Conservation (phyloP, 2,113 vertebrate species). For the Danionella cerebrum region DNA sequence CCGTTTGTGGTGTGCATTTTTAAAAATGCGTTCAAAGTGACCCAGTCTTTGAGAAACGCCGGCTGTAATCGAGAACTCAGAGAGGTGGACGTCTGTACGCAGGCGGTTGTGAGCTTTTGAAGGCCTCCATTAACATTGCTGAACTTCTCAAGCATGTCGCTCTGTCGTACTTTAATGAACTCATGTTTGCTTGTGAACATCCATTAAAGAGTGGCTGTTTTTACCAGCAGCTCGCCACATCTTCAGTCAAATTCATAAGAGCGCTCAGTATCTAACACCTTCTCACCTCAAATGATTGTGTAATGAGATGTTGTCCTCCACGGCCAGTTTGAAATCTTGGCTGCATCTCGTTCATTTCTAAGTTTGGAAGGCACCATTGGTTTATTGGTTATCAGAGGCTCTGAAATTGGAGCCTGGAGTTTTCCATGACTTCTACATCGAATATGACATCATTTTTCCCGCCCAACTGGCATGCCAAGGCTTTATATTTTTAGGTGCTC, state of each 20-base stretch:
- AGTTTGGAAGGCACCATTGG: slow-evolving; percentile 52
- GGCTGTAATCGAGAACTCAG: background rate
- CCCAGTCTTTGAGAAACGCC: too few species aligned
- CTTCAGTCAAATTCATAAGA: slow-evolving; percentile 1
- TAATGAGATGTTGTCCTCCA: slow-evolving; percentile 10
- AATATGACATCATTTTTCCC: slow-evolving; percentile 62
- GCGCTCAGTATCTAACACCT: slow-evolving; percentile 21
- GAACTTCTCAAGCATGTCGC: background rate
- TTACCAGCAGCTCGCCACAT: slow-evolving; percentile 18
- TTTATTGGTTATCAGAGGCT: slow-evolving; percentile 62
- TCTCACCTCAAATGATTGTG: background rate
- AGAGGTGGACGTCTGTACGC: background rate
- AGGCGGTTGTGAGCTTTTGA: background rate
- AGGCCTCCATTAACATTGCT: background rate
- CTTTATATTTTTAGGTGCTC: slow-evolving; percentile 58
- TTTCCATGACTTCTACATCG: slow-evolving; percentile 61
- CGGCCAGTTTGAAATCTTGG: slow-evolving; percentile 3
- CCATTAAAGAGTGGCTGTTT: slow-evolving; percentile 11
- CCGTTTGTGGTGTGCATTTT: too few species aligned
- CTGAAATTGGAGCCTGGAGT: slow-evolving; percentile 58
- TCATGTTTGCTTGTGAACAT: slow-evolving; percentile 21
- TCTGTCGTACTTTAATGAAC: background rate
- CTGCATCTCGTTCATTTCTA: slow-evolving; percentile 36
- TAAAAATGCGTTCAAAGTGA: too few species aligned
- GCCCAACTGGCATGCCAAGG: slow-evolving; percentile 44